Evolutionary conservation across 2,797 vertebrate genomes (phyloP).

Genomic region (Sebastes hubbsi): DNA sequence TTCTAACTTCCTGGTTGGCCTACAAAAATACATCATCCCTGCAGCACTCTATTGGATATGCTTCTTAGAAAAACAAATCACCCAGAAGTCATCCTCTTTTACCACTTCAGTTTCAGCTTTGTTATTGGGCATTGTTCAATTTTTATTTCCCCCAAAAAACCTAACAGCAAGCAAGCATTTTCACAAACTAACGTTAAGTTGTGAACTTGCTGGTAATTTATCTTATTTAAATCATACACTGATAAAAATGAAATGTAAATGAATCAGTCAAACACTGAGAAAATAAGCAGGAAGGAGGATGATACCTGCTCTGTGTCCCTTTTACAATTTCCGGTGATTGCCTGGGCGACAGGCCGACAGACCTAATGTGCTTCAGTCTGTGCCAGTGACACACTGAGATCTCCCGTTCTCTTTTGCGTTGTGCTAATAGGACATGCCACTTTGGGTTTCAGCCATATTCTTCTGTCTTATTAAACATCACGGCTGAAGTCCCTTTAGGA

Average conservation of each 20-base stretch:
- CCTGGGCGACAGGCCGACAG: conserved; percentile 3
- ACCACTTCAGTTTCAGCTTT: background rate
- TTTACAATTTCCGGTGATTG: background rate
- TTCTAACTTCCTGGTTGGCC: too few relatives aligned
- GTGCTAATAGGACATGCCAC: conserved; percentile 56
- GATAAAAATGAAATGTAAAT: conserved; percentile 6
- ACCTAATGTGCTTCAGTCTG: conserved; percentile 17
- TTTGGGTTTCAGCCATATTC: conserved; percentile 29
- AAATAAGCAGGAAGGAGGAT: conserved; percentile 26
- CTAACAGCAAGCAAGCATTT: background rate
- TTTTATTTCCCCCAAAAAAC: background rate
- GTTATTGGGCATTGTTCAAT: background rate
- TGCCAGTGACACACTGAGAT: conserved; percentile 23
- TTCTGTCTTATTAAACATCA: conserved; percentile 58
- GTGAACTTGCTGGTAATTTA: conserved; percentile 4
- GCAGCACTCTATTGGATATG: too few relatives aligned
- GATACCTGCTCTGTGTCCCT: conserved; percentile 5
- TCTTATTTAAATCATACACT: background rate
- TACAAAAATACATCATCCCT: too few relatives aligned
- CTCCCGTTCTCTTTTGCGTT: background rate
- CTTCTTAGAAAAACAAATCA: background rate
- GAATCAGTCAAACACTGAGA: conserved; percentile 7
- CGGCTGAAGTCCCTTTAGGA: conserved; percentile 15
- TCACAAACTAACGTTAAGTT: background rate
- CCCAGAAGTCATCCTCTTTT: background rate